phyloP scores from a whole-genome alignment of 1,140 invertebrate genomes.

The Agrilus planipennis region DNA sequence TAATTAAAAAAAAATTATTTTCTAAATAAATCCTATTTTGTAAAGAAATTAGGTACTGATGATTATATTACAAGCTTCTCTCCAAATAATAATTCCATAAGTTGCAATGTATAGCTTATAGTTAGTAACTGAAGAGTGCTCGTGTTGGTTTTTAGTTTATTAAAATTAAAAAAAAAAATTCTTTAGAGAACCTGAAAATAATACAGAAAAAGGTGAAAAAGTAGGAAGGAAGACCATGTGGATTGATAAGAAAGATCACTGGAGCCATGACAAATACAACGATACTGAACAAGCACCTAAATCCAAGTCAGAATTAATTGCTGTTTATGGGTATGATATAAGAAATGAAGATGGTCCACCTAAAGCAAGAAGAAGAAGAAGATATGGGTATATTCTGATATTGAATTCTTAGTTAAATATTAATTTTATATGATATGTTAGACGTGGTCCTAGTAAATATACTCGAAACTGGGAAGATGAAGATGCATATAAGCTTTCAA shows the following conservation, averaged over 20 bases:
- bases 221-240: slow-evolving; percentile 44
- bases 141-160: too few relatives aligned
- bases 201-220: slow-evolving; percentile 31
- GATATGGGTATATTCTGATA: slow-evolving; percentile 57
- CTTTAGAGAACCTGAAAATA: too few relatives aligned
- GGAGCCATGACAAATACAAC: slow-evolving; percentile 85
- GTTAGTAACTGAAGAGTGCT: too few relatives aligned
- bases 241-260: slow-evolving; percentile 57
- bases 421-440: too few relatives aligned
- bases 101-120: too few relatives aligned
- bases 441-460: slow-evolving; percentile 82
- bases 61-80: too few relatives aligned
- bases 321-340: slow-evolving; percentile 91
- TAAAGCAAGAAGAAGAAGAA: slow-evolving; percentile 65
- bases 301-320: slow-evolving; percentile 71
- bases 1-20: too few relatives aligned
- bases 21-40: too few relatives aligned
- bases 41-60: too few relatives aligned
- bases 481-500: slow-evolving; percentile 57
- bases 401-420: slow-evolving; percentile 1
- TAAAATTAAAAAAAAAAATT: too few relatives aligned
- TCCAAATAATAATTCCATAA: too few relatives aligned
- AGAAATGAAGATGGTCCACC: slow-evolving; percentile 83
- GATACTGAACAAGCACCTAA: slow-evolving; percentile 77
- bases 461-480: slow-evolving; percentile 86